Base-by-base conservation (phyloP, 1,140 invertebrate species). In the Pararge aegeria region DNA sequence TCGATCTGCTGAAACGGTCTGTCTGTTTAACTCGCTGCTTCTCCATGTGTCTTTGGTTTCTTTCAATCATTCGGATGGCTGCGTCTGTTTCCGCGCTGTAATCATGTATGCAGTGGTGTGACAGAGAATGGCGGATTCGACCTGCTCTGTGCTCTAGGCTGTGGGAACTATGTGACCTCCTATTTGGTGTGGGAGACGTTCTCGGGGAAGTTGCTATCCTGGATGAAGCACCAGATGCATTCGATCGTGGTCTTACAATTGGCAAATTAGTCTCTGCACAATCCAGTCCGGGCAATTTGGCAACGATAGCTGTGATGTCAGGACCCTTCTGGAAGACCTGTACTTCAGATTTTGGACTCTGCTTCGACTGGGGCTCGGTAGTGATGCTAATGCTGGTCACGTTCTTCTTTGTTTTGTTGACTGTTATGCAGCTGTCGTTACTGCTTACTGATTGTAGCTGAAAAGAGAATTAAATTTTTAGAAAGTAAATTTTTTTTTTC, bases 241-340 rank as follows among this genome's bases (percentile, higher is more conserved):
- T 92, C 20, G 91, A 92, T 40, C 90, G 84, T 12, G 92, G 92
- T 61, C 91, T 68, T 46, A 91, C 80, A 13, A 91, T 79, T 5
- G 90, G 82, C 13, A 91, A 70, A 58, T 87, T 85, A 16, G 73
- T 68, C 49, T 90, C 90, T 19, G 89, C 89, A 0, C 90, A 77
- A 46, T 92, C 92, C 3, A 93, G 74, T n/a, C 92, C 92, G 0
- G 93, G 91, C 16, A 93, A 68, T 70, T 93, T 94, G 0, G 91
- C 90, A 13, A 91, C 89, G 46, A 90, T 81, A 5, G 90, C 90
- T 2, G 89, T 91, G 54, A 91, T 90, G 67, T 90, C 90, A 6
- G 89, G 88, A 1, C 87, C 89, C 61, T 90, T 90, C 61, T 90
- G 89, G 64, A 94, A 94, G 9, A 94, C 93, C 80, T 94, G 90